Evolutionary conservation across 2,113 vertebrate species (phyloP).

Genomic region (Bufo bufo): DNA sequence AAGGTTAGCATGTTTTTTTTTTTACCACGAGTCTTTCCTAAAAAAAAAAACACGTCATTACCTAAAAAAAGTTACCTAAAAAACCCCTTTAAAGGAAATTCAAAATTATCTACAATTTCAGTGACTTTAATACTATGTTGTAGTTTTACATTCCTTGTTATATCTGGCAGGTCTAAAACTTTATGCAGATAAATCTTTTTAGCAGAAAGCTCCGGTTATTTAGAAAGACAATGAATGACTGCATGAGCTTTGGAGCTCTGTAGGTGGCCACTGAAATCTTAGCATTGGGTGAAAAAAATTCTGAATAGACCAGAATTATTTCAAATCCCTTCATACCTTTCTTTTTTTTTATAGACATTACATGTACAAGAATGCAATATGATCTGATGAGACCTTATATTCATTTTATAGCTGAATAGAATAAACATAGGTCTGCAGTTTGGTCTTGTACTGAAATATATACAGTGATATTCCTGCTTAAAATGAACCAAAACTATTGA

Average conservation of each 20-base stretch:
- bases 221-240: constrained; percentile 65
- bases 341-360: neutral
- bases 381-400: constrained; percentile 44
- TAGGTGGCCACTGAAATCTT: constrained; percentile 75
- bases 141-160: constrained; percentile 68
- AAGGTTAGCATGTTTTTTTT: too few species aligned
- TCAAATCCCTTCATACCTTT: constrained; percentile 51
- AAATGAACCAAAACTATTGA: constrained; percentile 7
- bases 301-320: constrained; percentile 62
- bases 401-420: constrained; percentile 30
- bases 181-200: constrained; percentile 77
- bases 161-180: constrained; percentile 68
- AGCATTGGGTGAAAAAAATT: constrained; percentile 72
- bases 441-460: constrained; percentile 14
- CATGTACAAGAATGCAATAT: constrained; percentile 36
- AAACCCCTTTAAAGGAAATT: constrained; percentile 36
- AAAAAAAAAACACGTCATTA: too few species aligned
- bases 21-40: too few species aligned
- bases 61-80: too few species aligned
- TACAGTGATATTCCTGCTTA: constrained; percentile 12
- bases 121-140: constrained; percentile 35
- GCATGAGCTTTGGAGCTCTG: constrained; percentile 62
- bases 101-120: constrained; percentile 58
- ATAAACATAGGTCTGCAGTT: constrained; percentile 28
- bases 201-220: constrained; percentile 70